phyloP scores from a whole-genome alignment of 2,113 vertebrate species.

The Ranitomeya imitator region DNA sequence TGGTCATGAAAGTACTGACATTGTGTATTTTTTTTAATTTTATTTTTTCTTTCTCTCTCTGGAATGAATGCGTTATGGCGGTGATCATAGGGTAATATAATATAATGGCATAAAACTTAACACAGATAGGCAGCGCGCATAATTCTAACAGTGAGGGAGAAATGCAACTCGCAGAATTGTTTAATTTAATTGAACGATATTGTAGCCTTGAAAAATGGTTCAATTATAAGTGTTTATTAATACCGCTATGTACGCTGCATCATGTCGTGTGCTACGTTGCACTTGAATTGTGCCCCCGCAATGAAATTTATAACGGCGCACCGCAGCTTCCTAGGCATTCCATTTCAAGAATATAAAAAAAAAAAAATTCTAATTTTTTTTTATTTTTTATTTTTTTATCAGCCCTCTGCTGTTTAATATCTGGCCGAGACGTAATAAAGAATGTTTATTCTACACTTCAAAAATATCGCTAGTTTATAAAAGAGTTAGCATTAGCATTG shows the following conservation, averaged over 20 bases:
- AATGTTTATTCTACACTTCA: conserved; percentile 70
- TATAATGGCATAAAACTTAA: conserved; percentile 50
- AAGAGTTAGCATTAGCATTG: background rate
- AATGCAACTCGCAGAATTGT: conserved; percentile 35
- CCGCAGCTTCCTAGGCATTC: conserved; percentile 40
- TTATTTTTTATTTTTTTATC: background rate
- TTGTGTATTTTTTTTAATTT: conserved; percentile 19
- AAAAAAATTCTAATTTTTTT: background rate
- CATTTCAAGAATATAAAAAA: conserved; percentile 13
- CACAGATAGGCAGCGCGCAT: conserved; percentile 42
- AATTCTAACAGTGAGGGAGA: conserved; percentile 42
- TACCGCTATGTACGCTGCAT: conserved; percentile 56
- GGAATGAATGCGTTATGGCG: conserved; percentile 27
- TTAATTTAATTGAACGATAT: conserved; percentile 58
- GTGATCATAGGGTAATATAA: conserved; percentile 48
- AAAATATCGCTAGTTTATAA: conserved; percentile 62
- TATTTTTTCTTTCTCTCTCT: background rate
- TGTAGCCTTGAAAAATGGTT: conserved; percentile 57
- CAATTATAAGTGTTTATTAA: conserved; percentile 57
- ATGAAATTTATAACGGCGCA: conserved; percentile 62
- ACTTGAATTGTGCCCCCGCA: conserved; percentile 49
- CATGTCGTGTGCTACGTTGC: conserved; percentile 54
- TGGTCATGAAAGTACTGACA: conserved; percentile 19
- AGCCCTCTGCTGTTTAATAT: conserved; percentile 64
- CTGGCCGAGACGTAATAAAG: conserved; percentile 67